These are phyloP conservation scores for Camponotus vicinus DNA, from an alignment of 1,140 invertebrate species.

Conservation along the genomic window DNA sequence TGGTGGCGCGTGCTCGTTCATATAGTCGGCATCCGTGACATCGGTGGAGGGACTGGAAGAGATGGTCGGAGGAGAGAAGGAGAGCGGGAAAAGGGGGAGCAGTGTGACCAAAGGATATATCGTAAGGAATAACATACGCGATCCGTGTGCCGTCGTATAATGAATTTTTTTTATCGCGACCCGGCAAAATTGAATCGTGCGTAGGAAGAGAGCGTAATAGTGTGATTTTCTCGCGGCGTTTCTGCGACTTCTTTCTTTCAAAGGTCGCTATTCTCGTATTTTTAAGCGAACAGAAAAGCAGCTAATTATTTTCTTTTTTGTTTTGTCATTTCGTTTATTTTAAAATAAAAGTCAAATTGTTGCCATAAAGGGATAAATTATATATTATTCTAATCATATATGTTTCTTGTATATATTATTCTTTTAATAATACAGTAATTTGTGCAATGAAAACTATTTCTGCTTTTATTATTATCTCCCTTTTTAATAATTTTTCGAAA, in stretches of 20 bases:
- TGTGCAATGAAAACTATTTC: neutral
- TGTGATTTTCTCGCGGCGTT: neutral
- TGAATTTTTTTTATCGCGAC: slow-evolving; percentile 17
- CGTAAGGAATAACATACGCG: slow-evolving; percentile 46
- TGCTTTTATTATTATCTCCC: neutral
- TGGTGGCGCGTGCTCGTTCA: slow-evolving; percentile 77
- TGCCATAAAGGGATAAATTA: neutral
- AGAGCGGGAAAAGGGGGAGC: neutral
- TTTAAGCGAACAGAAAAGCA: neutral
- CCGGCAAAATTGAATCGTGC: neutral
- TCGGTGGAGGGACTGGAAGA: slow-evolving; percentile 50
- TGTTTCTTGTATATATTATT: no score
- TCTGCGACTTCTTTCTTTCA: neutral
- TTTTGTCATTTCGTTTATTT: no score
- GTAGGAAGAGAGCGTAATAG: neutral
- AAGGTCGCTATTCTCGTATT: no score
- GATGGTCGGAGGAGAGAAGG: slow-evolving; percentile 27
- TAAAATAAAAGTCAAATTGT: neutral
- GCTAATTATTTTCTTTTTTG: neutral
- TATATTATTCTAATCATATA: neutral
- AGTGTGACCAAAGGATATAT: slow-evolving; percentile 13
- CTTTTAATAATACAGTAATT: neutral
- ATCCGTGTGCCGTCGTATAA: slow-evolving; percentile 14
- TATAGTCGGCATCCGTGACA: slow-evolving; percentile 71
- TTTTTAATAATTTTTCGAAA: neutral